Evolutionary conservation across 2,888 invertebrate genomes (phyloP).

Genomic region (Drosophila putrida): DNA sequence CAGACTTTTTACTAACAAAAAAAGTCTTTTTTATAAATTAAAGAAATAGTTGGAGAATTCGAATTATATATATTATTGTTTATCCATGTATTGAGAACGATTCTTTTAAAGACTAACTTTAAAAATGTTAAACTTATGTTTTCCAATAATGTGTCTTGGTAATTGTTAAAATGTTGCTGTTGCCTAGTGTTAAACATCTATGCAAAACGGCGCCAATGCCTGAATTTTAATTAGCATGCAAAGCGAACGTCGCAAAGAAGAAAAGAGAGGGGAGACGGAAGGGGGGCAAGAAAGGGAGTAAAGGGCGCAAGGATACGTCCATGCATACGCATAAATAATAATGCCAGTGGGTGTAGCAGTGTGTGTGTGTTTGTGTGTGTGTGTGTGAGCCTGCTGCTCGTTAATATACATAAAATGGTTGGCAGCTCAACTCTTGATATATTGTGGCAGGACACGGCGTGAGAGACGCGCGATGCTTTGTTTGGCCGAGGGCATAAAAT

Average conservation of each 20-base stretch:
- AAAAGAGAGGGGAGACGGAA: constrained; percentile 2
- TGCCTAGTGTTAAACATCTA: constrained; percentile 31
- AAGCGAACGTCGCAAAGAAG: constrained; percentile 23
- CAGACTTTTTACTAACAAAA: too few relatives aligned
- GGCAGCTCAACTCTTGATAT: constrained; percentile 72
- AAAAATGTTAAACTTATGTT: too few relatives aligned
- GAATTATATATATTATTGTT: too few relatives aligned
- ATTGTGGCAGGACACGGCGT: constrained; percentile 49
- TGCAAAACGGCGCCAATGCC: constrained; percentile 77
- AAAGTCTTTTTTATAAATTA: too few relatives aligned
- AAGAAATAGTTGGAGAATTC: too few relatives aligned
- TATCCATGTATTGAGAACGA: too few relatives aligned
- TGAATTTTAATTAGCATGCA: constrained; percentile 78
- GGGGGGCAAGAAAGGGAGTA: constrained; percentile 5
- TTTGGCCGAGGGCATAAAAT: constrained; percentile 76
- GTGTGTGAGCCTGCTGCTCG: constrained; percentile 18
- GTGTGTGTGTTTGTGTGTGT: constrained; percentile 10
- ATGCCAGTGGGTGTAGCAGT: constrained; percentile 34
- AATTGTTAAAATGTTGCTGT: too few relatives aligned
- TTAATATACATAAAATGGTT: constrained; percentile 47
- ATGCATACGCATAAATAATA: constrained; percentile 77
- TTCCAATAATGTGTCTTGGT: too few relatives aligned
- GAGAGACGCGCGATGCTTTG: constrained; percentile 42
- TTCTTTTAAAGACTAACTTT: too few relatives aligned
- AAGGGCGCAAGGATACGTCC: constrained; percentile 44